These are phyloP conservation scores for Origma solitaria DNA, from an alignment of 2,113 vertebrate genomes.

Conservation along the genomic window DNA sequence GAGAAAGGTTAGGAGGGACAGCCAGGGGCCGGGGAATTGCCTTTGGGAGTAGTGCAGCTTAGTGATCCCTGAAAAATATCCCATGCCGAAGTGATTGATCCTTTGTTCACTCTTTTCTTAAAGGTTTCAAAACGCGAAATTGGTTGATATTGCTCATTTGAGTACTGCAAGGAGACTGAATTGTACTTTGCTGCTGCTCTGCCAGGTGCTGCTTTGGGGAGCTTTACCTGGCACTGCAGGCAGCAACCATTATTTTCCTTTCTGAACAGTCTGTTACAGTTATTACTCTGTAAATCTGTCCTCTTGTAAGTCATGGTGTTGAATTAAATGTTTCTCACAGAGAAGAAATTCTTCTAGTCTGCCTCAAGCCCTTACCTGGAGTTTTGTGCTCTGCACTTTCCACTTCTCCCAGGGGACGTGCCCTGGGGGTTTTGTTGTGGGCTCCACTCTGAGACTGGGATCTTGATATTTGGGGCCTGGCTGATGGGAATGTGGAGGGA, in stretches of 20 bases:
- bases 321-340: slow-evolving; percentile 62
- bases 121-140: neutral
- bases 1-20: neutral
- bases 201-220: neutral
- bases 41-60: slow-evolving; percentile 4
- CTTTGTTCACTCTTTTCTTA: neutral
- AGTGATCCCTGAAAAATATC: neutral
- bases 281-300: slow-evolving; percentile 36
- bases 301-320: slow-evolving; percentile 54
- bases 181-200: neutral
- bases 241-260: neutral
- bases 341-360: neutral
- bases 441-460: neutral
- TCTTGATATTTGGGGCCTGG: neutral
- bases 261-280: slow-evolving; percentile 41
- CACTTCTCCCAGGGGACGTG: neutral
- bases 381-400: neutral
- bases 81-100: slow-evolving; percentile 1
- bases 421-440: neutral
- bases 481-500: neutral
- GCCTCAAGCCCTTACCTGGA: neutral
- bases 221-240: neutral
- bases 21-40: neutral
- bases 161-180: slow-evolving; percentile 27
- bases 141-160: neutral